A percentile compares a stretch with the other conserved stretches of the same genome.
Conservation (phyloP, 2,888 invertebrate species). For the Pachycephus smyrnensis region DNA sequence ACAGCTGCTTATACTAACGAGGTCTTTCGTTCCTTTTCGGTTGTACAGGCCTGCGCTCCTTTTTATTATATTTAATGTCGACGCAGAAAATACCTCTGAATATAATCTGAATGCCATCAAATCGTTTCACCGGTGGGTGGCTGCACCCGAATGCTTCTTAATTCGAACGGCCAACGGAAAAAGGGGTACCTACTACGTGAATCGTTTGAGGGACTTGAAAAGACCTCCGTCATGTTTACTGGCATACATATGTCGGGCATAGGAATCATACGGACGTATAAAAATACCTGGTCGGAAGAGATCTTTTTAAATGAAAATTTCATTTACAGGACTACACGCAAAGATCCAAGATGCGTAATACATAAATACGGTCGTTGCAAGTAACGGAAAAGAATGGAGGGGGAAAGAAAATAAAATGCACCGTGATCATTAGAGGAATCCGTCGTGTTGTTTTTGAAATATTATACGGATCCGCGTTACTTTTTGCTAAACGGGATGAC, state of each 20-base stretch:
- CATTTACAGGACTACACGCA: not conserved
- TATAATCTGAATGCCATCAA: slow-evolving; percentile 56
- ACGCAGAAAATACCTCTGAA: slow-evolving; percentile 29
- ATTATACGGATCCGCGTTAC: not conserved
- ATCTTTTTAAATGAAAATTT: not conserved
- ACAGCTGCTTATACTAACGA: slow-evolving; percentile 8
- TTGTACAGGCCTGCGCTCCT: not conserved
- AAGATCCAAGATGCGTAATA: not conserved
- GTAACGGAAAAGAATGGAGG: not conserved
- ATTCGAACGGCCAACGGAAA: slow-evolving; percentile 31
- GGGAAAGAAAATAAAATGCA: not conserved
- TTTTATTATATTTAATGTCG: not conserved
- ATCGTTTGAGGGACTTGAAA: not conserved
- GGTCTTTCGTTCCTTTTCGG: not conserved
- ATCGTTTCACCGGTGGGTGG: slow-evolving; percentile 50
- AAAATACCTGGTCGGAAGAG: not conserved
- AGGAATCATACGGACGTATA: not conserved
- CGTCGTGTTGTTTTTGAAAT: not conserved
- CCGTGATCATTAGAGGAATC: not conserved
- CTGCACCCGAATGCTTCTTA: slow-evolving; percentile 54
- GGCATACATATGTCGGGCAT: not conserved
- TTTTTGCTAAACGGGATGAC: not conserved
- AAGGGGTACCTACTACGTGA: not conserved
- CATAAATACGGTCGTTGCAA: not conserved
- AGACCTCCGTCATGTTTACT: not conserved